Conservation (phyloP, 2,888 invertebrate species). For the Busseola fusca region DNA sequence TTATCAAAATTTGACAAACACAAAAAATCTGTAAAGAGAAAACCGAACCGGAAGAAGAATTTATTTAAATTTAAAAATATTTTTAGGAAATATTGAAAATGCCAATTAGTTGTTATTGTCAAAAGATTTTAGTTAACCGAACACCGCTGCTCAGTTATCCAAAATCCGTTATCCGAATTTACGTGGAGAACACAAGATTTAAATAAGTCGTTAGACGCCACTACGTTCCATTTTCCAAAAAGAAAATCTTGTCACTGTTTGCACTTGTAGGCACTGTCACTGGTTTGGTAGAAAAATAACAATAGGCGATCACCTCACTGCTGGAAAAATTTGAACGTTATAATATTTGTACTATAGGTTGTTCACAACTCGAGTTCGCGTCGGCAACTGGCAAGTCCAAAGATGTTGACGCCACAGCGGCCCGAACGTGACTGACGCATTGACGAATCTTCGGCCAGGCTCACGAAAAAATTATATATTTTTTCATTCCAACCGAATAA, state of each 20-base stretch:
- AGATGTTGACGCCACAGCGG: slow-evolving; percentile 84
- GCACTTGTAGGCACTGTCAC: slow-evolving; percentile 84
- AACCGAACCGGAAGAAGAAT: slow-evolving; percentile 81
- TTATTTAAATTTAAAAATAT: slow-evolving; percentile 70
- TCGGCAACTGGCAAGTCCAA: slow-evolving; percentile 76
- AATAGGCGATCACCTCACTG: slow-evolving; percentile 83
- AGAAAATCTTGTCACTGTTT: slow-evolving; percentile 72
- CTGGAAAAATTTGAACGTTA: slow-evolving; percentile 85
- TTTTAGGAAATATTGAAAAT: slow-evolving; percentile 58
- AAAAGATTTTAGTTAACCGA: slow-evolving; percentile 80
- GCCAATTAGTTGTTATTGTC: slow-evolving; percentile 65
- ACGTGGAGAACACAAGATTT: slow-evolving; percentile 71
- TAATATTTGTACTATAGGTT: slow-evolving; percentile 86
- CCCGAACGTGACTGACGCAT: slow-evolving; percentile 86
- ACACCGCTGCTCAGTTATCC: slow-evolving; percentile 76
- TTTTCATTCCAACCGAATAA: slow-evolving; percentile 86
- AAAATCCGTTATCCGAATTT: slow-evolving; percentile 78
- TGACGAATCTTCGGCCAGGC: slow-evolving; percentile 86
- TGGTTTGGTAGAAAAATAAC: slow-evolving; percentile 69
- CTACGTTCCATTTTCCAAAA: slow-evolving; percentile 74
- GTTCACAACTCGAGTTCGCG: slow-evolving; percentile 83
- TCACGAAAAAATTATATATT: slow-evolving; percentile 86
- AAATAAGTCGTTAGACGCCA: slow-evolving; percentile 68
- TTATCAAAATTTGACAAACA: slow-evolving; percentile 67
- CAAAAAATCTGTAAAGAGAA: slow-evolving; percentile 85